Evolutionary conservation across 2,113 vertebrate species (phyloP).

Genomic region (Apteryx mantelli): DNA sequence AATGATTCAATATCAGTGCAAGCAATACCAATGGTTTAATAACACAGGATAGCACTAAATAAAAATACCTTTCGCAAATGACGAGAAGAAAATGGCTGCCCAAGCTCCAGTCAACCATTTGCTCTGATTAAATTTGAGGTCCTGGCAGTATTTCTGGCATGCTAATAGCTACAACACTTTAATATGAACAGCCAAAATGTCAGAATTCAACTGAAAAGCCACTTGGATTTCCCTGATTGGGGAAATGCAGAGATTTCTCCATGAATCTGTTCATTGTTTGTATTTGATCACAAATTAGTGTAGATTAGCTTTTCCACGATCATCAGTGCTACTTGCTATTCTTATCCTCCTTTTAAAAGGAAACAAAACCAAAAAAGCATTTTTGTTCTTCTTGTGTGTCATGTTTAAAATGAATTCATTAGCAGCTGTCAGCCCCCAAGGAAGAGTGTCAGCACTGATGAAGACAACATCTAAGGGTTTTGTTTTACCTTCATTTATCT

Average conservation of each 20-base stretch:
- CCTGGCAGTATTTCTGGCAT: background rate
- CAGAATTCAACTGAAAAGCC: background rate
- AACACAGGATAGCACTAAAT: background rate
- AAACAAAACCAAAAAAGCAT: background rate
- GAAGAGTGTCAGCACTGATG: conserved; percentile 64
- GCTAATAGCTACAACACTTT: background rate
- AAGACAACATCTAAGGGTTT: conserved; percentile 76
- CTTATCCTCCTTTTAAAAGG: background rate
- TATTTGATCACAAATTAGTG: background rate
- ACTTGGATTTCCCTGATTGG: background rate
- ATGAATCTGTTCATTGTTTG: background rate
- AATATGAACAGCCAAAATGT: background rate
- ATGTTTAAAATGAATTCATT: conserved; percentile 75
- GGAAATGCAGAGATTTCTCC: background rate
- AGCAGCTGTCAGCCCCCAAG: conserved; percentile 71
- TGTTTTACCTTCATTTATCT: conserved; percentile 71
- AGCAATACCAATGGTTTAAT: background rate
- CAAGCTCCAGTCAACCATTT: background rate
- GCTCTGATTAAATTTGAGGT: background rate
- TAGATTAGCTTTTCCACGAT: background rate
- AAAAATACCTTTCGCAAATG: background rate
- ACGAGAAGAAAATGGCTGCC: background rate
- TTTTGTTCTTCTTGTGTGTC: conserved; percentile 55
- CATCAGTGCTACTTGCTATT: background rate
- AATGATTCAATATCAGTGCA: background rate